These are phyloP conservation scores for Pluvialis apricaria DNA, from an alignment of 2,113 vertebrate species.

Conservation along the genomic window DNA sequence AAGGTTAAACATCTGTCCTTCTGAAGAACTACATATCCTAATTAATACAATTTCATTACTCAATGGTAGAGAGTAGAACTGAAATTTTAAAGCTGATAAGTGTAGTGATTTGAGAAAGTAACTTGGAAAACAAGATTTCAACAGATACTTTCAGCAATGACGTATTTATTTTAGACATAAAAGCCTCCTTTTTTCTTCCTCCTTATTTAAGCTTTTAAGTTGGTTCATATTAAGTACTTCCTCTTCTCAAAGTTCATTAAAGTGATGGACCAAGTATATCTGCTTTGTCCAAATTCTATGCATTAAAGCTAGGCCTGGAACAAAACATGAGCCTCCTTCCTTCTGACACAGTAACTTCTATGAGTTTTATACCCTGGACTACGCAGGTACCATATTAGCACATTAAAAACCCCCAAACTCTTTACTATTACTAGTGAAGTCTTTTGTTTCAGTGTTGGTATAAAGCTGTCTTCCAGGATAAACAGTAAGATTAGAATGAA, in stretches of 20 bases:
- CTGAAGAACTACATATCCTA: background rate
- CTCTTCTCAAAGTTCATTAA: background rate
- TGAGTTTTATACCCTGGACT: background rate
- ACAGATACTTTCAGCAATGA: background rate
- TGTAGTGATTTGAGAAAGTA: background rate
- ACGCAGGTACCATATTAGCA: background rate
- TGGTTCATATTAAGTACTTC: background rate
- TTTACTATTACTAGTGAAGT: background rate
- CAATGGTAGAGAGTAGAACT: background rate
- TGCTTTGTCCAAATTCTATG: background rate
- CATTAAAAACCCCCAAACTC: background rate
- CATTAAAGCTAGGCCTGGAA: background rate
- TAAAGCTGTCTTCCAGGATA: background rate
- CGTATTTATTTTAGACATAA: background rate
- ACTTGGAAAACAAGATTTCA: conserved; percentile 2
- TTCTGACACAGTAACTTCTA: background rate
- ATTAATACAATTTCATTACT: background rate
- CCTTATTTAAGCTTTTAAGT: background rate
- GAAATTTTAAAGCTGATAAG: background rate
- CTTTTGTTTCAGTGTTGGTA: background rate
- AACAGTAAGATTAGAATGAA: background rate
- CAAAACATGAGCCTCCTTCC: background rate
- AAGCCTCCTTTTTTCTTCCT: background rate
- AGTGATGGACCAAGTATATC: background rate
- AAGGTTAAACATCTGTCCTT: background rate